A percentile compares a stretch with the other conserved stretches of the same genome.
phyloP scores from a whole-genome alignment of 2,888 invertebrate species.

The Epistrophella euchroma region DNA sequence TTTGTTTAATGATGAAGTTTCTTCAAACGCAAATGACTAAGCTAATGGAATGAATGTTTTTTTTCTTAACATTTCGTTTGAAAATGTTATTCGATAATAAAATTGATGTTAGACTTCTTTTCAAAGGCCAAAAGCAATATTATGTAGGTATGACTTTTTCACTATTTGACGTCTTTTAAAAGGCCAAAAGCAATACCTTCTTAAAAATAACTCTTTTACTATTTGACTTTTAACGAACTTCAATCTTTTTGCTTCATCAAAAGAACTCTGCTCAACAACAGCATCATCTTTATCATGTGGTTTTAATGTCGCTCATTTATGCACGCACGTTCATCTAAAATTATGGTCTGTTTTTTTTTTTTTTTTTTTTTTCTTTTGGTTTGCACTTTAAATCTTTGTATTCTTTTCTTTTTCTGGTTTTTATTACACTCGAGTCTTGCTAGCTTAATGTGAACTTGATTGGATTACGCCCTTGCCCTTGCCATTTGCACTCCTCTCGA shows the following conservation, averaged over 20 bases:
- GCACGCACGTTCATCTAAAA: slow-evolving; percentile 54
- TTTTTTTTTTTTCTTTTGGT: neutral
- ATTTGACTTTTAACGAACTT: slow-evolving; percentile 16
- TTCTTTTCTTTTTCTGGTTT: slow-evolving; percentile 16
- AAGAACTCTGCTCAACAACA: neutral
- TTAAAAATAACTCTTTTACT: slow-evolving; percentile 3
- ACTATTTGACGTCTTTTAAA: slow-evolving; percentile 4
- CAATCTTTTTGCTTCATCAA: slow-evolving; percentile 14
- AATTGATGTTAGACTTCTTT: slow-evolving; percentile 7
- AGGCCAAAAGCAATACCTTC: slow-evolving; percentile 3
- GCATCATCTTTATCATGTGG: slow-evolving; percentile 15
- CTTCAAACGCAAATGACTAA: neutral
- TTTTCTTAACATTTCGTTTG: slow-evolving; percentile 3
- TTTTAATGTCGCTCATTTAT: slow-evolving; percentile 55
- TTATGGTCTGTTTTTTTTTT: slow-evolving; percentile 6
- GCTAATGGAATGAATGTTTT: neutral
- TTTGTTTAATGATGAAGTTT: slow-evolving; percentile 14
- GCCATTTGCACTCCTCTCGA: slow-evolving; percentile 22
- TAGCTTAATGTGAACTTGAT: slow-evolving; percentile 62
- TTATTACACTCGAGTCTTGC: neutral
- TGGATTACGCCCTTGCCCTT: slow-evolving; percentile 70
- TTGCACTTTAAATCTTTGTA: slow-evolving; percentile 34
- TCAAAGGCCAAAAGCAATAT: neutral
- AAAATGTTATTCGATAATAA: neutral
- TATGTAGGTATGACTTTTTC: neutral